Conservation (phyloP, 2,888 invertebrate genomes). For the Caenorhabditis afra region DNA sequence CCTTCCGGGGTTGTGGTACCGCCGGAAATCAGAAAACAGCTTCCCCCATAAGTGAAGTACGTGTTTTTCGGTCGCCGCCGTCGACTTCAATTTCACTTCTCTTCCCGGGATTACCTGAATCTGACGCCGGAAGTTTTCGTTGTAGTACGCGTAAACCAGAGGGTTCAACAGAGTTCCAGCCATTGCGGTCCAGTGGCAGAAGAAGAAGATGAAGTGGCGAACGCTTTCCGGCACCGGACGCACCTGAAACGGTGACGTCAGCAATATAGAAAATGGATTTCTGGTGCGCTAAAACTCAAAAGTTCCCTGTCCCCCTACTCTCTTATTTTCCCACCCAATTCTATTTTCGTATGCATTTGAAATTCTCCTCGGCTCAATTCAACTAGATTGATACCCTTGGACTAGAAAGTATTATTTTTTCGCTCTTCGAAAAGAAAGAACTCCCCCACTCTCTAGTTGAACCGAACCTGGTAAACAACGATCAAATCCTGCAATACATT, state of each 20-base stretch:
- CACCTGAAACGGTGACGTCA: conserved; percentile 32
- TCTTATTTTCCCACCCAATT: conserved; percentile 1
- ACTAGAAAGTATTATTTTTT: not conserved
- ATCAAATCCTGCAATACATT: conserved; percentile 73
- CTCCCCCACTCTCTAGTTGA: not conserved
- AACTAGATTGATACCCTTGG: conserved; percentile 6
- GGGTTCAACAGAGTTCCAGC: conserved; percentile 95
- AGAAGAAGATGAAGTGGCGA: conserved; percentile 86
- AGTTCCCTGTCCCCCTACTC: not conserved
- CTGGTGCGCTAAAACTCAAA: not conserved
- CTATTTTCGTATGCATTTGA: not conserved
- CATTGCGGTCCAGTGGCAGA: conserved; percentile 92
- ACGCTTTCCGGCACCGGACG: conserved; percentile 48
- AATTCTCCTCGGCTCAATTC: not conserved
- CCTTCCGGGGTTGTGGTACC: not conserved
- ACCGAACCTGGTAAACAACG: conserved; percentile 60
- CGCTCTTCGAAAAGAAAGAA: not conserved
- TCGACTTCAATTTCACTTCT: not conserved
- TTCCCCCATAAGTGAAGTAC: not conserved
- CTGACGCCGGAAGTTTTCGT: conserved; percentile 72
- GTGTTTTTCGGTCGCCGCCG: too few relatives aligned
- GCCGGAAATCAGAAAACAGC: not conserved
- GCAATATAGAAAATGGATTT: too few relatives aligned
- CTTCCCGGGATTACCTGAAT: conserved; percentile 58
- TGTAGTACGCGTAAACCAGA: conserved; percentile 81